Percentiles rank a stretch among this genome's conserved stretches.
Conservation (phyloP, 1,140 invertebrate genomes). For the Drosophila elegans region DNA sequence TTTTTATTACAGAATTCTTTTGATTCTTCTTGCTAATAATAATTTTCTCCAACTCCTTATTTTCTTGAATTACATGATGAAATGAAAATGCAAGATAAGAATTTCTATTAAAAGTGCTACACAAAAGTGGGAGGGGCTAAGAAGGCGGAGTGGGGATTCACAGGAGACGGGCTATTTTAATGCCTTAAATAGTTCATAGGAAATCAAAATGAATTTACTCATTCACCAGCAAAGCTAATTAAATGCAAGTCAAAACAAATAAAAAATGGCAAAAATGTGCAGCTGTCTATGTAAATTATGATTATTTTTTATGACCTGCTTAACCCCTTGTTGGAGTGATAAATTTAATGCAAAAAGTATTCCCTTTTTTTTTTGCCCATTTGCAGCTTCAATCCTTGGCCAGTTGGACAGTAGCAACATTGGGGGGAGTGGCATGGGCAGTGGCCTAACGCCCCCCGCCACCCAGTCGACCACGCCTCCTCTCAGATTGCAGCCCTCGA, state of each 20-base stretch:
- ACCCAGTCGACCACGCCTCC: constrained; percentile 22
- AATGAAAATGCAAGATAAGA: constrained; percentile 33
- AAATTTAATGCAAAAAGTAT: constrained; percentile 59
- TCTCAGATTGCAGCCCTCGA: constrained; percentile 69
- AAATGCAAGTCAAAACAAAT: constrained; percentile 30
- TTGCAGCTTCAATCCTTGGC: constrained; percentile 69
- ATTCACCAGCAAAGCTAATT: constrained; percentile 38
- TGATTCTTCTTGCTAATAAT: background rate
- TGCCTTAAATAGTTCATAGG: constrained; percentile 28
- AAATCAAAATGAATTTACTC: constrained; percentile 30
- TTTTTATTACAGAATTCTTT: background rate
- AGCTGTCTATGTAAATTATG: constrained; percentile 41
- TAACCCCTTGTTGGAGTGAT: constrained; percentile 40
- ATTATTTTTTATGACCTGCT: constrained; percentile 35
- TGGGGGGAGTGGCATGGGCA: constrained; percentile 16
- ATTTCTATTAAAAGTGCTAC: constrained; percentile 48
- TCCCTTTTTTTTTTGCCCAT: background rate
- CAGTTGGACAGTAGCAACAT: constrained; percentile 40
- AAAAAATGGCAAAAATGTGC: constrained; percentile 14
- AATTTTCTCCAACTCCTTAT: background rate
- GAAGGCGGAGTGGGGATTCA: background rate
- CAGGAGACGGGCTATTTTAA: constrained; percentile 16
- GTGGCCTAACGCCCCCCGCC: background rate
- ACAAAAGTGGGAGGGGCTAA: constrained; percentile 1
- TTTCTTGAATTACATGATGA: constrained; percentile 5